Base-by-base conservation (phyloP, 2,797 vertebrate species). In the Phataginus tetradactyla region DNA sequence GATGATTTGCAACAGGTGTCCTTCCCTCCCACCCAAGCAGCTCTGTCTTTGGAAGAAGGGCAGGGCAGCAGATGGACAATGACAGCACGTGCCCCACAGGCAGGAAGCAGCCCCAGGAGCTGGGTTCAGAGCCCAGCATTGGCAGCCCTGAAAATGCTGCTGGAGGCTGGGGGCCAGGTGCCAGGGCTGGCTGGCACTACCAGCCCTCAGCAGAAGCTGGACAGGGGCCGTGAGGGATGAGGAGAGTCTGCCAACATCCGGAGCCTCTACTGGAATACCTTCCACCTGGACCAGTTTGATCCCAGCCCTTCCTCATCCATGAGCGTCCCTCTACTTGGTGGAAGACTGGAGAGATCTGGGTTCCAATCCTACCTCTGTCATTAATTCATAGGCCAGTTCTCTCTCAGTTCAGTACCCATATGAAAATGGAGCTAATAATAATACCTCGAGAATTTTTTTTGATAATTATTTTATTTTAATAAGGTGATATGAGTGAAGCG, bases 51-150 rank as follows among this genome's bases (percentile, higher is more conserved):
- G 83, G 86, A 85, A 83, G 78, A 74, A 34, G 71, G 39, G 74
- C 57, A 5, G 8, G 85, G 93, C 87, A 95, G 86, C 96, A 97
- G 97, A 97, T 97, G 97, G 97, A 90, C 92, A 94, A 85, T 81
- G 95, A 83, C 37, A 90, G 86, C 95, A 95, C 25, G 39, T 90
- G 96, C 80, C 75, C 89, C 37, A 3, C 32, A 79, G 84, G 93
- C 95, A 98, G 97, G 97, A 97, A 97, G 97, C 59, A 96, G 94
- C 91, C 95, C 86, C 57, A 91, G 97, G 96, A 96, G 74, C 91
- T 86, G 89, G 57, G 93, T 95, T 97, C 91, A 49, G 91, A 96
- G 96, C 92, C 97, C 96, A 81, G 95, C 80, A 69, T 12, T 96
- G 97, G 97, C 97, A 97, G 94, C 79, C 57, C 89, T 94, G 75